Percentiles rank a stretch among this genome's conserved stretches.
phyloP scores from a whole-genome alignment of 2,113 vertebrate species.

The Brienomyrus longianalis region DNA sequence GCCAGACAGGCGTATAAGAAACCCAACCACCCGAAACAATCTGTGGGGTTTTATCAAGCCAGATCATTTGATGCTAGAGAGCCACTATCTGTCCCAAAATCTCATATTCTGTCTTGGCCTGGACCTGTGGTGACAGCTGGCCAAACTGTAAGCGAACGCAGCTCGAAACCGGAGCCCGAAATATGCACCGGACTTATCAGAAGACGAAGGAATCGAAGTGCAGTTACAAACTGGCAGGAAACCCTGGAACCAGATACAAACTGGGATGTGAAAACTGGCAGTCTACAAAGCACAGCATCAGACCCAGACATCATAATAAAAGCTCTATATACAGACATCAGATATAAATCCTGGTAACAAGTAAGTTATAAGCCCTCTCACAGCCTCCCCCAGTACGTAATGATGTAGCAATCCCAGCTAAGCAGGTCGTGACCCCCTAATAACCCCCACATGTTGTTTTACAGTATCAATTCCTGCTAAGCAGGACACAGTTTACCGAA shows the following conservation, averaged over 20 bases:
- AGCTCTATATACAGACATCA: neutral
- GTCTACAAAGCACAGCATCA: neutral
- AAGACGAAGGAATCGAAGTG: neutral
- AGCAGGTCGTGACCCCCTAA: neutral
- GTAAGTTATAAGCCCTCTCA: neutral
- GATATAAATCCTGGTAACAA: neutral
- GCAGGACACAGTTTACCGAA: neutral
- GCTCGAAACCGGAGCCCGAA: neutral
- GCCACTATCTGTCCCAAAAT: neutral
- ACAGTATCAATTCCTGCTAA: neutral
- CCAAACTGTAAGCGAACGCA: neutral
- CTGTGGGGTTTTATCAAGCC: neutral
- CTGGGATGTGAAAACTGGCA: neutral
- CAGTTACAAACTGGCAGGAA: neutral
- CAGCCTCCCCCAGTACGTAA: neutral
- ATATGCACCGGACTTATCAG: neutral
- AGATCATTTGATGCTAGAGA: neutral
- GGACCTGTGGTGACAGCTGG: neutral
- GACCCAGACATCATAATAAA: neutral
- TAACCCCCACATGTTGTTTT: neutral
- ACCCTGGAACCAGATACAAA: neutral
- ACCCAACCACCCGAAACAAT: neutral
- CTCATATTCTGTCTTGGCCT: neutral
- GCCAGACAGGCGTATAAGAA: neutral
- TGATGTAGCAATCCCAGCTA: neutral